These are phyloP conservation scores for Syngnathoides biaculeatus DNA, from an alignment of 2,113 vertebrate species.

Conservation along the genomic window DNA sequence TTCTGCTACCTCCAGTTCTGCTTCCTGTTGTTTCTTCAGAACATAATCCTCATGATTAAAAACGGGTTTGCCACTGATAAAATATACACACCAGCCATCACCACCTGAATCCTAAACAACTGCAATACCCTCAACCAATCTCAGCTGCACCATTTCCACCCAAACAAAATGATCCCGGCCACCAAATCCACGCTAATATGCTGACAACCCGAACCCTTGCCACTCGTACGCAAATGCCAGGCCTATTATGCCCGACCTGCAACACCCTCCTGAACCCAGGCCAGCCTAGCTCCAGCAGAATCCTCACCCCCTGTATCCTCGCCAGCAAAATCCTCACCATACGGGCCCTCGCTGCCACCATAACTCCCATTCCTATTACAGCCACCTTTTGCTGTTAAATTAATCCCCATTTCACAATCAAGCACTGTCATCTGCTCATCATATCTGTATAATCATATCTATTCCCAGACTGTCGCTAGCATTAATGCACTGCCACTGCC, in stretches of 20 bases:
- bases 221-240: background rate
- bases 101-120: background rate
- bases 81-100: background rate
- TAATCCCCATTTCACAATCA: background rate
- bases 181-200: background rate
- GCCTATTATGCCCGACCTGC: background rate
- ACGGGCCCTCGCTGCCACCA: background rate
- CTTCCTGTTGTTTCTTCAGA: too few species aligned
- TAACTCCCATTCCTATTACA: background rate
- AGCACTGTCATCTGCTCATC: constrained; percentile 1
- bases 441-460: background rate
- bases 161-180: background rate
- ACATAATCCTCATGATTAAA: too few species aligned
- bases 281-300: background rate
- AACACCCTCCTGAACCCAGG: background rate
- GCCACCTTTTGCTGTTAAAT: background rate
- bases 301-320: background rate
- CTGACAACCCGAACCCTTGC: too few species aligned
- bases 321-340: background rate
- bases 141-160: background rate
- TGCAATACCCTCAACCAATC: background rate
- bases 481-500: background rate
- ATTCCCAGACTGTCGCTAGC: background rate
- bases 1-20: too few species aligned
- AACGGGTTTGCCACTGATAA: too few species aligned